Percentiles rank a stretch among this genome's conserved stretches.
phyloP scores from a whole-genome alignment of 2,888 invertebrate genomes.

The Drosophila affinis region DNA sequence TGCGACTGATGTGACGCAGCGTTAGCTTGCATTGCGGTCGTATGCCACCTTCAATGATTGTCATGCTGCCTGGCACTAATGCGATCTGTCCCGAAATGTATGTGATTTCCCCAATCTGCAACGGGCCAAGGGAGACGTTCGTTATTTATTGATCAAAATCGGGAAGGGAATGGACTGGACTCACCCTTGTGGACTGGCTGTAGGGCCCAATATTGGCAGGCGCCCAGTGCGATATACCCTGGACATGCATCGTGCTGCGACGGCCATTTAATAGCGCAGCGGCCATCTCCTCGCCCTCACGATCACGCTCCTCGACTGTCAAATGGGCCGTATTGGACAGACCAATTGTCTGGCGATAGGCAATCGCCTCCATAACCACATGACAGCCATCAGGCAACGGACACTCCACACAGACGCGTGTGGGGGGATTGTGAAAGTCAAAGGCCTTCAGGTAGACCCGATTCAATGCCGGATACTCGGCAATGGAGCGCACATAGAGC shows the following conservation, averaged over 20 bases:
- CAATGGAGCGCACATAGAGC: constrained; percentile 93
- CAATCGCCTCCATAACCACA: constrained; percentile 90
- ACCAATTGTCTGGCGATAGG: constrained; percentile 83
- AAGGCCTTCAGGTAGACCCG: constrained; percentile 90
- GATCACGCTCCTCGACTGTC: constrained; percentile 30
- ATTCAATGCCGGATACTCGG: constrained; percentile 90
- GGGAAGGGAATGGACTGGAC: constrained; percentile 52
- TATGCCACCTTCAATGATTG: constrained; percentile 90
- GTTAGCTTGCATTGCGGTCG: constrained; percentile 92
- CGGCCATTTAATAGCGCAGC: constrained; percentile 76
- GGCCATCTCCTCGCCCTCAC: constrained; percentile 45
- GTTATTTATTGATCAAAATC: not conserved
- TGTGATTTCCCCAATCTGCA: constrained; percentile 91
- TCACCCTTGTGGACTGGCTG: constrained; percentile 94
- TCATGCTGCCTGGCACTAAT: constrained; percentile 92
- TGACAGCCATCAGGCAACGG: constrained; percentile 89
- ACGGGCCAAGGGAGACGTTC: not conserved
- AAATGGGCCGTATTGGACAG: constrained; percentile 73
- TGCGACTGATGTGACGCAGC: constrained; percentile 91
- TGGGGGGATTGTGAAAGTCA: constrained; percentile 91
- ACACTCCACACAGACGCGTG: constrained; percentile 92
- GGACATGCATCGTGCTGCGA: constrained; percentile 95
- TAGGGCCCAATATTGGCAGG: constrained; percentile 98
- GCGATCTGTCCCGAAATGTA: constrained; percentile 97
- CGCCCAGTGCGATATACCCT: constrained; percentile 98